phyloP scores from a whole-genome alignment of 2,797 vertebrate species.

The Australoheros facetus region DNA sequence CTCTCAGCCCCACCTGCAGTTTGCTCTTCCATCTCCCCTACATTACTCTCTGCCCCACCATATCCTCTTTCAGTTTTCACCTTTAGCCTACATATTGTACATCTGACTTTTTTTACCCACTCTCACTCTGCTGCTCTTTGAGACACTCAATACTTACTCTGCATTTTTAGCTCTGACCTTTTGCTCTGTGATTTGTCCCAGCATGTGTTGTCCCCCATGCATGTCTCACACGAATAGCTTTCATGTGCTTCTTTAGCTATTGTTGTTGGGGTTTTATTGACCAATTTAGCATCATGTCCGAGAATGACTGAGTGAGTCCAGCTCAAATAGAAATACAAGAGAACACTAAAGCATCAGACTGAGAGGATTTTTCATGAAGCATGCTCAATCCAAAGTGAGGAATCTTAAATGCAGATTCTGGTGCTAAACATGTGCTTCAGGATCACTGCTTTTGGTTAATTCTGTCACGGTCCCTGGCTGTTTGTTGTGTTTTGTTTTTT shows the following conservation, averaged over 20 bases:
- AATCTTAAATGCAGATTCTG: background rate
- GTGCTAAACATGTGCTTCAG: slow-evolving; percentile 29
- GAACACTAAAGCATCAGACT: background rate
- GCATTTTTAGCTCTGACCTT: slow-evolving; percentile 11
- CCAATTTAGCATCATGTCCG: slow-evolving; percentile 11
- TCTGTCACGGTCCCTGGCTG: too few species aligned
- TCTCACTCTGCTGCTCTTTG: background rate
- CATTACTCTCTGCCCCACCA: slow-evolving; percentile 26
- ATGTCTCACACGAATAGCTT: slow-evolving; percentile 13
- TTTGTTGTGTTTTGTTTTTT: too few species aligned
- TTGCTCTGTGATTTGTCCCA: background rate
- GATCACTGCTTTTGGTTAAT: slow-evolving; percentile 15
- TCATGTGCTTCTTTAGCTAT: background rate
- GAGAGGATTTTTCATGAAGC: slow-evolving; percentile 16
- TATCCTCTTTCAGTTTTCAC: background rate
- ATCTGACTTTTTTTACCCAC: background rate
- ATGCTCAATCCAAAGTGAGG: background rate
- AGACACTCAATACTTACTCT: background rate
- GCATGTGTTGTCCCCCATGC: background rate
- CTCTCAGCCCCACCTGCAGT: slow-evolving; percentile 24
- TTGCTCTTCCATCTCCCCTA: slow-evolving; percentile 51
- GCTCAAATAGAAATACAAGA: slow-evolving; percentile 20
- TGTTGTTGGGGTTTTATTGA: slow-evolving; percentile 18
- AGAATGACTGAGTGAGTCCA: background rate
- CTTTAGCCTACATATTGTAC: slow-evolving; percentile 28